Base-by-base conservation (phyloP, 2,888 invertebrate species). In the Tetragnatha montana region DNA sequence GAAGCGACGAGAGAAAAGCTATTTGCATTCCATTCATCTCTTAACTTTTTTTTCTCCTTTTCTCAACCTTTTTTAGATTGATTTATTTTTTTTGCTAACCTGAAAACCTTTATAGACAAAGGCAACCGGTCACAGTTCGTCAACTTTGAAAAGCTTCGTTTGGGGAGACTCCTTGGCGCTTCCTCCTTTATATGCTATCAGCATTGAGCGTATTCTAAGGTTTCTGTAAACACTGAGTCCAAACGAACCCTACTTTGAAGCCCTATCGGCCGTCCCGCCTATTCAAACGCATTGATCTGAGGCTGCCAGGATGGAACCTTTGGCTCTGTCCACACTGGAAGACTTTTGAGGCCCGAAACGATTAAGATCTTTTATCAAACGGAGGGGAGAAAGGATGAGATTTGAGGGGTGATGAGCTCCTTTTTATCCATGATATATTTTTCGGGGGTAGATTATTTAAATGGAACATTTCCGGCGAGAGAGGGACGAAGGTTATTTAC, bases 11-110 rank as follows among this genome's bases (percentile, higher is more conserved):
- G 76, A 71, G 82, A 78, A 88, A 70, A 71, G 73, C 50, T 88
- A 79, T 88, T 88, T 88, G 74, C 82, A 73, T 82, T 88, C 78
- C 78, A 88, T 88, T 88, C 82, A 88, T 71, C n/a, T 78, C 75
- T 21, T 47, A n/a, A 71, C 50, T 17, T 70, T 8, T 22, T 71
- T 47, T 50, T 50, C 47, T 8, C 49, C 70, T 50, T 10, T 17
- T 17, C 12, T 4, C 60, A 17, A 35, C 17, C 10, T 83, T 74
- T 60, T 70, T n/a, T 10, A 75, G 21, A 21, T 78, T 78, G 47
- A n/a, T n/a, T n/a, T n/a, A n/a, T 81, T 69, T 81, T 71, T 81
- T 75, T 83, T 51, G 60, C 75, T 75, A 14, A 68, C 8, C n/a
- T 8, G 70, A 75, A 73, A 87, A 60, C 70, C 60, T 71, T 50